Percentiles rank a stretch among this genome's conserved stretches.
Evolutionary conservation across 1,140 invertebrate species (phyloP).

Genomic region (Batillaria attramentaria): DNA sequence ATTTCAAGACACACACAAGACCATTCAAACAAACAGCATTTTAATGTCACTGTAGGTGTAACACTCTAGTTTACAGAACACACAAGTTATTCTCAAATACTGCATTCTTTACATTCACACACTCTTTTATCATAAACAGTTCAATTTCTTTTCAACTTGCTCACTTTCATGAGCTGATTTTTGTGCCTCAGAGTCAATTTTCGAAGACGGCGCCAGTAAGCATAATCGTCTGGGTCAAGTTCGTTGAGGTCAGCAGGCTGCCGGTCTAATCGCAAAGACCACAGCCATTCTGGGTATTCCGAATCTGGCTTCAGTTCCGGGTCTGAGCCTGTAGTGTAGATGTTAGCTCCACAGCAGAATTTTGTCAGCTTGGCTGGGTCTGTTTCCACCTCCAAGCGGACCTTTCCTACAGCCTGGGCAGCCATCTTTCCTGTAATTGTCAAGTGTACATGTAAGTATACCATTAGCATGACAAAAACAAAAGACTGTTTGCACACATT

Average conservation of each 20-base stretch:
- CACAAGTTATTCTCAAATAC: background rate
- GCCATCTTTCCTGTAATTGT: slow-evolving; percentile 43
- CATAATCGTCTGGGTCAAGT: slow-evolving; percentile 83
- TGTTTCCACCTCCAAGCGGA: slow-evolving; percentile 80
- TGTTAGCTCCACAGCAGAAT: slow-evolving; percentile 90
- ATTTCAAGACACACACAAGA: background rate
- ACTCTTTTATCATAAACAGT: background rate
- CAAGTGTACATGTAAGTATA: background rate
- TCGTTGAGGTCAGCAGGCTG: slow-evolving; percentile 79
- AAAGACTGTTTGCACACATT: background rate
- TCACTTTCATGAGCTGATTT: slow-evolving; percentile 21
- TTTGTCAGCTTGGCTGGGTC: slow-evolving; percentile 85
- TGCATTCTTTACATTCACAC: background rate
- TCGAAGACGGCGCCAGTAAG: slow-evolving; percentile 81
- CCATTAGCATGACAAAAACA: background rate
- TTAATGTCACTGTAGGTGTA: background rate
- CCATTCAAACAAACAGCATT: background rate
- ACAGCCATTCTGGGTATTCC: slow-evolving; percentile 96
- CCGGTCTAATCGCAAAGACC: slow-evolving; percentile 79
- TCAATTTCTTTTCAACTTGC: slow-evolving; percentile 9
- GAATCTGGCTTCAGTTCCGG: slow-evolving; percentile 86
- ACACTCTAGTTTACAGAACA: background rate
- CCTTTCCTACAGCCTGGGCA: slow-evolving; percentile 41
- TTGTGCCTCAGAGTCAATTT: slow-evolving; percentile 37
- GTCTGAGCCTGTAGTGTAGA: slow-evolving; percentile 83